phyloP scores from a whole-genome alignment of 2,888 invertebrate species.

The Zygaena filipendulae region DNA sequence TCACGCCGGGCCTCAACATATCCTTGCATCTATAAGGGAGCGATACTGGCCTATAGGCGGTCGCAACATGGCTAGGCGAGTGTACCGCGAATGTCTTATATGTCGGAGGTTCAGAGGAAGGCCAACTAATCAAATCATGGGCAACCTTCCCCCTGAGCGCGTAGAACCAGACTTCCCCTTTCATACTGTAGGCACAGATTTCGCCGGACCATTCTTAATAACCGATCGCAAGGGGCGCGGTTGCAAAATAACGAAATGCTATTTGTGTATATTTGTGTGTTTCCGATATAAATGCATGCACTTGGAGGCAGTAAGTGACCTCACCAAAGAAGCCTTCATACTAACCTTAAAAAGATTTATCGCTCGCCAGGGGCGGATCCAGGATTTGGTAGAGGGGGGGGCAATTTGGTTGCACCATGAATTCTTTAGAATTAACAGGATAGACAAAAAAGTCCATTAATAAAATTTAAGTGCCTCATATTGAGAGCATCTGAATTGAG shows the following conservation, averaged over 20 bases:
- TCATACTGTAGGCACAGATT: slow-evolving; percentile 6
- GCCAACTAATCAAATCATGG: too few relatives aligned
- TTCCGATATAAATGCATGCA: slow-evolving; percentile 15
- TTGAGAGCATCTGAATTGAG: too few relatives aligned
- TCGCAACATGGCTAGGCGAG: slow-evolving; percentile 8
- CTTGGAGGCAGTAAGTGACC: slow-evolving; percentile 14
- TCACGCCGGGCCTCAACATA: too few relatives aligned
- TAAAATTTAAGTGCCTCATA: too few relatives aligned
- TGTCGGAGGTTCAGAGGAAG: too few relatives aligned
- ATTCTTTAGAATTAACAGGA: too few relatives aligned
- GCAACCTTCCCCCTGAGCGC: slow-evolving; percentile 1
- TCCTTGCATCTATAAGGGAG: too few relatives aligned
- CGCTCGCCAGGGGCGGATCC: too few relatives aligned
- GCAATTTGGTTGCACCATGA: too few relatives aligned
- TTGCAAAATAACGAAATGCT: slow-evolving; percentile 13
- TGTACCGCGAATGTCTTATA: slow-evolving; percentile 1
- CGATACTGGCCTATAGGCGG: slow-evolving; percentile 15
- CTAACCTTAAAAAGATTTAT: slow-evolving; percentile 16
- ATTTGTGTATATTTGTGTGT: slow-evolving; percentile 19
- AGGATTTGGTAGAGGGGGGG: too few relatives aligned
- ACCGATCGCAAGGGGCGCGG: slow-evolving; percentile 17
- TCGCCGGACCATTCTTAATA: slow-evolving; percentile 9
- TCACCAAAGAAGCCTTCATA: slow-evolving; percentile 15
- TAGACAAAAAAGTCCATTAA: too few relatives aligned
- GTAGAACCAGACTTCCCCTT: slow-evolving; percentile 15